Percentiles rank a stretch among this genome's conserved stretches.
These are phyloP conservation scores for Stenurella melanura DNA, from an alignment of 2,888 invertebrate species.

Conservation along the genomic window DNA sequence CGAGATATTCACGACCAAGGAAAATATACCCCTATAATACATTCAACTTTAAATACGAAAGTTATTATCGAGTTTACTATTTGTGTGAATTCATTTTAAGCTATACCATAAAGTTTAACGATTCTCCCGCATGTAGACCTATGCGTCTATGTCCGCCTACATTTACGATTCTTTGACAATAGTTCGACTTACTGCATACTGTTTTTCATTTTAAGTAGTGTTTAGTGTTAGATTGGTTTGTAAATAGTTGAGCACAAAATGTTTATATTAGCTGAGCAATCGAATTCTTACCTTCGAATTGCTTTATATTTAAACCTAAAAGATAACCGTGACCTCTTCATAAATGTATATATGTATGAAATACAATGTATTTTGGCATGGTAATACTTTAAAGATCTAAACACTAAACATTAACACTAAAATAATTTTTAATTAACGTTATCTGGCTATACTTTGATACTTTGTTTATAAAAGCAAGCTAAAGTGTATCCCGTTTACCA, in stretches of 20 bases:
- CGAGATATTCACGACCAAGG: not conserved
- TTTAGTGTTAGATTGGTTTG: not conserved
- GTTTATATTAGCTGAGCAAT: no score
- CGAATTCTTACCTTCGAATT: no score
- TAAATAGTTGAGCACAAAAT: not conserved
- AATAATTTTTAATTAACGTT: no score
- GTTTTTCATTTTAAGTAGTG: not conserved
- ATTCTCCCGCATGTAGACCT: constrained; percentile 48
- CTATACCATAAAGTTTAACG: constrained; percentile 44
- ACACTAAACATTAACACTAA: no score
- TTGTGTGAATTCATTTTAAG: constrained; percentile 3
- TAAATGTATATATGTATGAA: no score
- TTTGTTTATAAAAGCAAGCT: no score
- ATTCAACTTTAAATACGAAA: not conserved
- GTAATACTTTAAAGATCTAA: no score
- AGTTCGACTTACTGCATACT: not conserved
- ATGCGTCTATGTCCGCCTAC: constrained; percentile 45
- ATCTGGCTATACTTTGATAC: no score
- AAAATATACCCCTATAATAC: constrained; percentile 22
- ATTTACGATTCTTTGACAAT: constrained; percentile 14
- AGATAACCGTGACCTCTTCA: no score
- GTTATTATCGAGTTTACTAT: not conserved
- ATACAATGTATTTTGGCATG: no score
- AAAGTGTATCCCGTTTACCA: no score
- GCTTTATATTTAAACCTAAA: no score